Base-by-base conservation (phyloP, 2,113 vertebrate genomes). In the Muscicapa adusta region DNA sequence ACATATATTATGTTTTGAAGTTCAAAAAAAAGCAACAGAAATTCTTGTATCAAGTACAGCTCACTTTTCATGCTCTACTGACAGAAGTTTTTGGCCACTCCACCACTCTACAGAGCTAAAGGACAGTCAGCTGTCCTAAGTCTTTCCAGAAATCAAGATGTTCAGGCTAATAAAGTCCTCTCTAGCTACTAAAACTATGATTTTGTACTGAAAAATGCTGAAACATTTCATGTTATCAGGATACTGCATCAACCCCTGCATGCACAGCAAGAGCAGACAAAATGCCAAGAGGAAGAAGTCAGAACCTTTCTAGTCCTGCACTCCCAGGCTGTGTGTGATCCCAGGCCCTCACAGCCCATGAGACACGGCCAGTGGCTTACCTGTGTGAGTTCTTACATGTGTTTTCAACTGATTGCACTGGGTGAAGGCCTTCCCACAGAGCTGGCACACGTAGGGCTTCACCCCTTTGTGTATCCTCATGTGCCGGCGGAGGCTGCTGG, bases 391-490 rank as follows among this genome's bases (percentile, higher is more conserved):
- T 93, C 99, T 98, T 96, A 99, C 98, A 89, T 99, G 99, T 1
- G 99, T 99, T 96, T 99, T 99, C 96, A 99, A 97, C 97, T 99
- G 99, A 40, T 99, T 99, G 40, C 99, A 99, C 88, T 99, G 99
- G 17, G 99, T 98, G 98, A 99, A 99, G 2, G 98, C 99, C 74
- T 99, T 99, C 62, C 98, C 98, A 88, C 99, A 99, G 56, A 99
- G 98, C 96, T 99, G 98, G 96, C 99, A 99, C 93, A 98, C 97
- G 1, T 99, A 99, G 0, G 99, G 99, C 66, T 99, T 99, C 87
- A 99, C 98, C 8, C 99, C 99, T 85, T 99, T 99, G 97, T 99
- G 99, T 96, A 99, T 99, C 65, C 99, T 98, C 98, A 99, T 99
- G 96, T 99, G 99, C 13, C 99, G 97, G 12, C 99, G 98, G 83